Conservation (phyloP, 2,888 invertebrate species). For the Caenorhabditis sp. region DNA sequence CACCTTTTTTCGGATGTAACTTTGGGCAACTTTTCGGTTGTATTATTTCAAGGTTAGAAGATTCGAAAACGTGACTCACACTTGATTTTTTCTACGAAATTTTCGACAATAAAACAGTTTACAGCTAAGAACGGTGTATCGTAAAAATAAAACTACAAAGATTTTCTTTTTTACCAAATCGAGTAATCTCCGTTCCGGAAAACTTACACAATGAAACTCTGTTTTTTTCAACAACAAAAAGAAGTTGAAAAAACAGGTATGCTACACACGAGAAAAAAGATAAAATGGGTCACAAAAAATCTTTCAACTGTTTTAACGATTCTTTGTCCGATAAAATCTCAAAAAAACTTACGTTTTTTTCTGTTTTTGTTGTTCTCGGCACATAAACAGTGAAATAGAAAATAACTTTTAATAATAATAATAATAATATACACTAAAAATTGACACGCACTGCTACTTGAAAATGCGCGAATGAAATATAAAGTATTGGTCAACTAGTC, state of each 20-base stretch:
- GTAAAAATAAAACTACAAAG: no score
- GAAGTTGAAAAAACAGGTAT: background rate
- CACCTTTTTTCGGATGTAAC: no score
- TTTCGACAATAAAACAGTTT: no score
- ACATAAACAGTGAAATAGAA: background rate
- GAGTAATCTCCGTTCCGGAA: no score
- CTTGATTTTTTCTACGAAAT: no score
- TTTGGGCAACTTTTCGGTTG: no score
- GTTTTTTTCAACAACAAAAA: no score
- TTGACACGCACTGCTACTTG: background rate
- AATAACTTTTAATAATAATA: background rate
- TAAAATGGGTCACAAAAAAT: background rate
- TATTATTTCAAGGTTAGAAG: no score
- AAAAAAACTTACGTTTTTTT: background rate
- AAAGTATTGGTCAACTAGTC: background rate
- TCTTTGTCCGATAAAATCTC: background rate
- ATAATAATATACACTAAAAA: background rate
- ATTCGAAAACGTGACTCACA: no score
- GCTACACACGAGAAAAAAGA: background rate
- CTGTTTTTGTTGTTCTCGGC: background rate
- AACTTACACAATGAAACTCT: no score
- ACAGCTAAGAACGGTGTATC: no score
- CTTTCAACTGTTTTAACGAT: background rate
- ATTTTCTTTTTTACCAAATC: no score
- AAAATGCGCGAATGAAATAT: background rate